Conservation (phyloP, 1,140 invertebrate species). For the Cyclargus thomasi region DNA sequence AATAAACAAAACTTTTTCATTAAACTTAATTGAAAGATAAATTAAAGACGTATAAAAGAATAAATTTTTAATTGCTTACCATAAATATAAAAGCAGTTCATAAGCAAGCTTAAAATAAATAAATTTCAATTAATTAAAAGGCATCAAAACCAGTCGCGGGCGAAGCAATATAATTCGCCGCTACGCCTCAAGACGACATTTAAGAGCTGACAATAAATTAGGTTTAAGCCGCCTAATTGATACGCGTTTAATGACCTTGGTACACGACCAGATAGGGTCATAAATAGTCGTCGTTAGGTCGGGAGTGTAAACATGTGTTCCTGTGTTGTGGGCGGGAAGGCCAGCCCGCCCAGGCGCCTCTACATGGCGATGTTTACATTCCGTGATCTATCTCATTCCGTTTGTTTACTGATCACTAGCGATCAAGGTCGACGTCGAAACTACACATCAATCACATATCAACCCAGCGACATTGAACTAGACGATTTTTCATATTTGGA, state of each 20-base stretch:
- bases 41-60: neutral
- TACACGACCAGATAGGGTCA: constrained; percentile 16
- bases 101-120: neutral
- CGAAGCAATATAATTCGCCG: neutral
- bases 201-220: constrained; percentile 9
- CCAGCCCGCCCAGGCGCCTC: constrained; percentile 37
- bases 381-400: constrained; percentile 34
- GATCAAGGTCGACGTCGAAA: neutral
- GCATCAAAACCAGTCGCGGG: neutral
- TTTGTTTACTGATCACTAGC: neutral
- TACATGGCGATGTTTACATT: constrained; percentile 49
- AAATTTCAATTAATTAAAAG: constrained; percentile 4
- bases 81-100: neutral
- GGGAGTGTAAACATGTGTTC: constrained; percentile 59
- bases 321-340: constrained; percentile 53
- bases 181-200: neutral
- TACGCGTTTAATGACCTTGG: constrained; percentile 9
- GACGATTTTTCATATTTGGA: neutral
- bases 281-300: constrained; percentile 32
- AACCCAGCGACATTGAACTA: constrained; percentile 1
- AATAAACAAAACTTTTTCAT: neutral
- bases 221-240: constrained; percentile 11
- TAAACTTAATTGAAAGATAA: neutral
- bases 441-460: constrained; percentile 7
- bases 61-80: neutral